Base-by-base conservation (phyloP, 2,888 invertebrate genomes). In the Julus scanicus region DNA sequence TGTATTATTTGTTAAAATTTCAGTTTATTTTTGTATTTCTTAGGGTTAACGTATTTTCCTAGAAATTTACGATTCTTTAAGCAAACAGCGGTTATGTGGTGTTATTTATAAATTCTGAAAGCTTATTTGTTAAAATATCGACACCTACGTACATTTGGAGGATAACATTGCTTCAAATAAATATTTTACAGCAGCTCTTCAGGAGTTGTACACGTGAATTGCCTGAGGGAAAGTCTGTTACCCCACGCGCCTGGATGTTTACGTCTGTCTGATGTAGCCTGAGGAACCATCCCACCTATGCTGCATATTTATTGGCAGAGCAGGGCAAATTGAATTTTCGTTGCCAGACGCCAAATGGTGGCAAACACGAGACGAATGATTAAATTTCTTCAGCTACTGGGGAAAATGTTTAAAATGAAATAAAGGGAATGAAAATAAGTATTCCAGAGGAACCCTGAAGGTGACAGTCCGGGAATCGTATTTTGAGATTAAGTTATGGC, bases 261-360 rank as follows among this genome's bases (percentile, higher is more conserved):
- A n/a, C 63, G 63, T 63, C 63, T 17, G 5, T n/a, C n/a, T 63
- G 17, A 4, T n/a, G n/a, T 63, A 63, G n/a, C 63, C 63, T 4
- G 20, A 63, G 63, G 63, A 63, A 63, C 63, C 63, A 63, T 15
- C 63, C 63, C 63, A 63, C 63, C 63, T 63, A 63, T 15, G 63
- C 8, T 8, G 71, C 71, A 11, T 9, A 71, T 6, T 71, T 71
- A 71, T 71, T 71, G 71, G 71, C 71, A 71, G 29, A 8, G 9
- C 53, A 9, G 11, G 9, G 71, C 5, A 71, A 71, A 71, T 71
- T 71, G 71, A 20, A 9, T 71, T 71, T 71, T 71, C 20, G 8
- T n/a, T 71, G 20, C 71, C 71, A 71, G 20, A 29, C 71, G 29
- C 29, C 29, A 71, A 71, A 71, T 29, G 71, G 20, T 29, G 71